A percentile compares a stretch with the other conserved stretches of the same genome.
phyloP scores from a whole-genome alignment of 1,140 invertebrate species.

The Campodea augens region DNA sequence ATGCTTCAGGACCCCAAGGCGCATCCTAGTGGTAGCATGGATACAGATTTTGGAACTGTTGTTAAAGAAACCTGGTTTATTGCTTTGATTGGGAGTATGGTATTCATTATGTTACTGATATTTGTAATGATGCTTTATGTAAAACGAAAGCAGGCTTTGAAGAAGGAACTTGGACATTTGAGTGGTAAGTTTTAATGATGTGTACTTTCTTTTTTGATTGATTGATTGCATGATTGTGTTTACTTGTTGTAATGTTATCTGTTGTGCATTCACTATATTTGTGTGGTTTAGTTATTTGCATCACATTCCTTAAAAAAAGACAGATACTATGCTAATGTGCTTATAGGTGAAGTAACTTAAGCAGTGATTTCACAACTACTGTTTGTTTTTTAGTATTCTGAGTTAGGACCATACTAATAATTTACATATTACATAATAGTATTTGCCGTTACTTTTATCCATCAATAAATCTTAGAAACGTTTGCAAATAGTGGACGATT shows the following conservation, averaged over 20 bases:
- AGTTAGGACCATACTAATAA: too few relatives aligned
- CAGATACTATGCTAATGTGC: background rate
- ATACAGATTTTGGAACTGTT: slow-evolving; percentile 19
- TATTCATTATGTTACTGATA: slow-evolving; percentile 41
- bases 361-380: background rate
- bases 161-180: slow-evolving; percentile 39
- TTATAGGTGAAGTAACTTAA: background rate
- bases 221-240: slow-evolving; percentile 1
- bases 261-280: background rate
- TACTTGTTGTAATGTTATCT: background rate
- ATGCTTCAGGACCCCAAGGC: slow-evolving; percentile 20
- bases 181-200: slow-evolving; percentile 18
- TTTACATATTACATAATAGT: too few relatives aligned
- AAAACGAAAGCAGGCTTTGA: slow-evolving; percentile 35
- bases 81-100: slow-evolving; percentile 41
- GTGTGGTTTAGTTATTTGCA: background rate
- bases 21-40: slow-evolving; percentile 26
- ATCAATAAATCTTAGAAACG: too few relatives aligned
- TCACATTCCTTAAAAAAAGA: background rate
- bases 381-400: too few relatives aligned
- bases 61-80: slow-evolving; percentile 57
- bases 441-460: too few relatives aligned
- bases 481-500: too few relatives aligned
- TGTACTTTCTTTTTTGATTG: background rate
- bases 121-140: slow-evolving; percentile 41